These are phyloP conservation scores for Cynoglossus semilaevis DNA, from an alignment of 2,113 vertebrate genomes.

Conservation along the genomic window DNA sequence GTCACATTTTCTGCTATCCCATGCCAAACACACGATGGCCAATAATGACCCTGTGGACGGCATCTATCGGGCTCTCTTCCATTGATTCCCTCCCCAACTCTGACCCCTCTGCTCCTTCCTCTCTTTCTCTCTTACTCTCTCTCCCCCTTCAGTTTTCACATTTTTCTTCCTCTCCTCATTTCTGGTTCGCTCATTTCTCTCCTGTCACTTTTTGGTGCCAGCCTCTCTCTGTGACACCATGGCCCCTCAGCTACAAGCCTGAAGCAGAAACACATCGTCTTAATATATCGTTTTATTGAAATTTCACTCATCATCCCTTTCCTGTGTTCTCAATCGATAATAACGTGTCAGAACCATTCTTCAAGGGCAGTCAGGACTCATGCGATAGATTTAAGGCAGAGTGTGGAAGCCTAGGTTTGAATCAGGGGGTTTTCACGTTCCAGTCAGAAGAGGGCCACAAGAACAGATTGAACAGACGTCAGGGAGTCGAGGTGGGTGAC, in stretches of 20 bases:
- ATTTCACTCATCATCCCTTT: slow-evolving; percentile 27
- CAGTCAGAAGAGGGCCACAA: slow-evolving; percentile 59
- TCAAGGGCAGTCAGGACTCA: slow-evolving; percentile 15
- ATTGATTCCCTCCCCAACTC: slow-evolving; percentile 62
- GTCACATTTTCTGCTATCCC: slow-evolving; percentile 79
- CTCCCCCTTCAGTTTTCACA: slow-evolving; percentile 28
- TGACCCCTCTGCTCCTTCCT: background rate
- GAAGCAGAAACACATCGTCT: slow-evolving; percentile 43
- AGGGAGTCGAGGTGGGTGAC: slow-evolving; percentile 65
- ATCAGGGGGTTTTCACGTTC: slow-evolving; percentile 53
- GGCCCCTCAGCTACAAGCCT: slow-evolving; percentile 15
- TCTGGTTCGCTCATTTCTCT: slow-evolving; percentile 36
- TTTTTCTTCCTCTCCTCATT: slow-evolving; percentile 27
- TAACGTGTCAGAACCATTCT: slow-evolving; percentile 22
- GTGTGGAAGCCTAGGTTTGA: slow-evolving; percentile 20
- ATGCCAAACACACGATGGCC: slow-evolving; percentile 78
- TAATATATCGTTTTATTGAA: slow-evolving; percentile 43
- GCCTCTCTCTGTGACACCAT: slow-evolving; percentile 10
- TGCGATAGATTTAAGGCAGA: slow-evolving; percentile 7
- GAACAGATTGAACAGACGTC: slow-evolving; percentile 68
- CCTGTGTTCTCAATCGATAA: slow-evolving; percentile 31
- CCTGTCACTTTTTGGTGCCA: slow-evolving; percentile 34
- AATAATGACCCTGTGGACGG: slow-evolving; percentile 78
- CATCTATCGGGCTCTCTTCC: slow-evolving; percentile 75
- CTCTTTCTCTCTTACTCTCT: slow-evolving; percentile 31